A percentile compares a stretch with the other conserved stretches of the same genome.
Conservation (phyloP, 2,113 vertebrate species). For the Misgurnus anguillicaudatus region DNA sequence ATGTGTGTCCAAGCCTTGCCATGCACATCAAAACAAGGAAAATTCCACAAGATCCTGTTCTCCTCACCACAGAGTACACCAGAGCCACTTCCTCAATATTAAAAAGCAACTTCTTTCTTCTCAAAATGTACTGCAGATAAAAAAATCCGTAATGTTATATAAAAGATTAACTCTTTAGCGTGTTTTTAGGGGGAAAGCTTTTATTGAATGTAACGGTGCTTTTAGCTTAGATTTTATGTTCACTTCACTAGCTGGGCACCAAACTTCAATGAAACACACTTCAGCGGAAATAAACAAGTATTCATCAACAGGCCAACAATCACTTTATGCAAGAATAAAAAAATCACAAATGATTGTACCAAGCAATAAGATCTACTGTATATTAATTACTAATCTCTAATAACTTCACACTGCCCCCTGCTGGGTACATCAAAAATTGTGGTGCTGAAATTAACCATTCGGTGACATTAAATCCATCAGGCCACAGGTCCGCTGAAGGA, state of each 20-base stretch:
- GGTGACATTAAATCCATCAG: slow-evolving; percentile 4
- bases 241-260: neutral
- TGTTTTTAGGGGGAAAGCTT: no score
- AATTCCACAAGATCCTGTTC: slow-evolving; percentile 41
- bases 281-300: neutral
- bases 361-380: neutral
- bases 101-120: slow-evolving; percentile 22
- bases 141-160: neutral
- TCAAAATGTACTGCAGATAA: slow-evolving; percentile 23
- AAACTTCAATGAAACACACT: neutral
- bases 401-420: slow-evolving; percentile 59
- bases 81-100: slow-evolving; percentile 25
- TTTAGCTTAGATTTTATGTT: no score
- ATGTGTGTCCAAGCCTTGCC: slow-evolving; percentile 44
- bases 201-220: slow-evolving; percentile 2
- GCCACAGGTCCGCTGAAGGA: neutral
- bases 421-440: slow-evolving; percentile 45
- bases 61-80: slow-evolving; percentile 15
- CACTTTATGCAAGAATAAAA: slow-evolving; percentile 57
- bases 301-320: slow-evolving; percentile 54
- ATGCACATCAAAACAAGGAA: slow-evolving; percentile 48
- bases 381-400: slow-evolving; percentile 39
- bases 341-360: neutral
- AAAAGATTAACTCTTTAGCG: neutral
- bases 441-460: slow-evolving; percentile 1